Conservation (phyloP, 2,113 vertebrate genomes). For the Arvicanthis niloticus region DNA sequence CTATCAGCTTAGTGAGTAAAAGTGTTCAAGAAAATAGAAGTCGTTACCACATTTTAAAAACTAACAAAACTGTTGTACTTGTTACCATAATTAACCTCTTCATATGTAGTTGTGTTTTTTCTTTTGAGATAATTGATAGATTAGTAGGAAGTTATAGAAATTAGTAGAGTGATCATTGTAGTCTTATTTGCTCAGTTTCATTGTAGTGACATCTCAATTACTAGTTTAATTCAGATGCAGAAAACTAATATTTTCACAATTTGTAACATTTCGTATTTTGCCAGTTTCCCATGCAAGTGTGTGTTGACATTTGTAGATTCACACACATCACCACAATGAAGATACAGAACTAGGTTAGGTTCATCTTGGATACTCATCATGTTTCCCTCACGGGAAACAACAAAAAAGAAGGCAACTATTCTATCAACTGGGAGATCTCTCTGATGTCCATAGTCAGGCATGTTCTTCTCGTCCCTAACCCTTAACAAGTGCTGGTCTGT, state of each 20-base stretch:
- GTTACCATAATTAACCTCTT: slow-evolving; percentile 2
- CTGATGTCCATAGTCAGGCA: background rate
- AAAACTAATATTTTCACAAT: slow-evolving; percentile 11
- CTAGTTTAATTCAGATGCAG: slow-evolving; percentile 17
- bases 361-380: background rate
- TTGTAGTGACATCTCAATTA: background rate
- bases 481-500: background rate
- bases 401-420: background rate
- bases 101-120: background rate
- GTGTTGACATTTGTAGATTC: background rate
- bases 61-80: background rate
- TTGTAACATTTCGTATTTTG: background rate
- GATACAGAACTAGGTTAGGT: background rate
- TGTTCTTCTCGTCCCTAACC: background rate
- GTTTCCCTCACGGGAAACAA: background rate
- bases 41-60: background rate
- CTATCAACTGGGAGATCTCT: background rate
- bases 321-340: background rate
- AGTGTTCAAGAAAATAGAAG: background rate
- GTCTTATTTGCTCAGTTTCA: slow-evolving; percentile 6
- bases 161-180: background rate
- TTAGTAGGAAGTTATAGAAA: slow-evolving; percentile 27
- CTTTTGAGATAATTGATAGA: slow-evolving; percentile 44
- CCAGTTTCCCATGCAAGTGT: background rate
- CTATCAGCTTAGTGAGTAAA: slow-evolving; percentile 17